Evolutionary conservation across 2,888 invertebrate species (phyloP).

Genomic region (Myopa tessellatipennis): DNA sequence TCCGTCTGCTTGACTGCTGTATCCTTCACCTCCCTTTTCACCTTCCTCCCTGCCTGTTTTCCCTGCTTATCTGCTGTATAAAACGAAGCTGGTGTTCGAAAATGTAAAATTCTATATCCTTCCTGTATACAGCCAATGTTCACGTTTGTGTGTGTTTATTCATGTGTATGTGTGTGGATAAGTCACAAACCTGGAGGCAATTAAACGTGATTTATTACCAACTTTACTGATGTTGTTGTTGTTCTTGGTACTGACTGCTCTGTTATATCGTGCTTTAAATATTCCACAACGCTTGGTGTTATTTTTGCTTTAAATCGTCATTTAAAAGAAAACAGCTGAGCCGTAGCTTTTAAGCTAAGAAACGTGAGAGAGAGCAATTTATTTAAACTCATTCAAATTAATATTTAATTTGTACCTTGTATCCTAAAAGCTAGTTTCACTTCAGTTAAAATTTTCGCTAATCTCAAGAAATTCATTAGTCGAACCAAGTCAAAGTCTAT

Average conservation of each 20-base stretch:
- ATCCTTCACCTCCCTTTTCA: too few relatives aligned
- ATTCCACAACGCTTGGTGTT: not conserved
- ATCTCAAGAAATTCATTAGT: too few relatives aligned
- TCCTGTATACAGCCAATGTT: not conserved
- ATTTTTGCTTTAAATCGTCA: slow-evolving; percentile 21
- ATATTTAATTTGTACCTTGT: too few relatives aligned
- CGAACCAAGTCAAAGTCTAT: too few relatives aligned
- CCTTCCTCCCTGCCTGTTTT: too few relatives aligned
- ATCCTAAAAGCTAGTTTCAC: too few relatives aligned
- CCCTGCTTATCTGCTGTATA: not conserved
- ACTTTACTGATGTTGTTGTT: slow-evolving; percentile 14
- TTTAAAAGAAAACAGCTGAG: not conserved
- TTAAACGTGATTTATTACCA: slow-evolving; percentile 37
- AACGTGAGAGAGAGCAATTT: too few relatives aligned
- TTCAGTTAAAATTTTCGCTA: too few relatives aligned
- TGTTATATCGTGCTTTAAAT: not conserved
- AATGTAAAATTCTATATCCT: slow-evolving; percentile 25
- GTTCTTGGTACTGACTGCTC: slow-evolving; percentile 21
- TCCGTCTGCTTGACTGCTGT: too few relatives aligned
- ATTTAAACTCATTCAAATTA: too few relatives aligned
- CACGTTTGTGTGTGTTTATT: not conserved
- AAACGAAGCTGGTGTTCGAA: not conserved
- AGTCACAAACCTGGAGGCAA: slow-evolving; percentile 19
- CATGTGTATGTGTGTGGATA: not conserved
- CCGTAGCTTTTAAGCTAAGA: too few relatives aligned